Evolutionary conservation across 1,140 invertebrate species (phyloP).

Genomic region (Drosophila sturtevanti): DNA sequence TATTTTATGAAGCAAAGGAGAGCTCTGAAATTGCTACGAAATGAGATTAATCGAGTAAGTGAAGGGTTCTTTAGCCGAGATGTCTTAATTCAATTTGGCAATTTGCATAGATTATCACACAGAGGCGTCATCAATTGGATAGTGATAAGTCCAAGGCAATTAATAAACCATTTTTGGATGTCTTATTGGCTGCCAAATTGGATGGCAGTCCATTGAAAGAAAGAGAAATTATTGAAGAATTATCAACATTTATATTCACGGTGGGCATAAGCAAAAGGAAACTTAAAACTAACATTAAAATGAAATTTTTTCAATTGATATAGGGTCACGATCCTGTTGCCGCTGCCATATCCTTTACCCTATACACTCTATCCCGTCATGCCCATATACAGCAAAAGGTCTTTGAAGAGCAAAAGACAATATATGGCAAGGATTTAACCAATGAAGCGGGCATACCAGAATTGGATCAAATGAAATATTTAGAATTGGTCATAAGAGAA

Average conservation of each 20-base stretch:
- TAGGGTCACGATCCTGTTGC: conserved; percentile 85
- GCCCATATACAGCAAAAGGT: conserved; percentile 84
- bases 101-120: conserved; percentile 46
- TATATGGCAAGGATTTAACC: conserved; percentile 82
- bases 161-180: conserved; percentile 64
- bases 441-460: conserved; percentile 81
- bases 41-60: conserved; percentile 54
- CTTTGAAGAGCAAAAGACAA: conserved; percentile 84
- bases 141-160: neutral
- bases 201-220: conserved; percentile 85
- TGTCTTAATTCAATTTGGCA: neutral
- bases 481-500: conserved; percentile 89
- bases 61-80: no score
- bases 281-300: no score
- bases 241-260: conserved; percentile 90
- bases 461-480: conserved; percentile 85
- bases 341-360: conserved; percentile 64
- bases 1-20: conserved; percentile 68
- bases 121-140: conserved; percentile 40
- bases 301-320: neutral
- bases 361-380: conserved; percentile 72
- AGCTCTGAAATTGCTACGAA: conserved; percentile 52
- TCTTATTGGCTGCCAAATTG: conserved; percentile 76
- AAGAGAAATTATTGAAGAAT: conserved; percentile 87
- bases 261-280: conserved; percentile 81